Conservation (phyloP, 2,797 vertebrate species). For the Takifugu ocellatus region DNA sequence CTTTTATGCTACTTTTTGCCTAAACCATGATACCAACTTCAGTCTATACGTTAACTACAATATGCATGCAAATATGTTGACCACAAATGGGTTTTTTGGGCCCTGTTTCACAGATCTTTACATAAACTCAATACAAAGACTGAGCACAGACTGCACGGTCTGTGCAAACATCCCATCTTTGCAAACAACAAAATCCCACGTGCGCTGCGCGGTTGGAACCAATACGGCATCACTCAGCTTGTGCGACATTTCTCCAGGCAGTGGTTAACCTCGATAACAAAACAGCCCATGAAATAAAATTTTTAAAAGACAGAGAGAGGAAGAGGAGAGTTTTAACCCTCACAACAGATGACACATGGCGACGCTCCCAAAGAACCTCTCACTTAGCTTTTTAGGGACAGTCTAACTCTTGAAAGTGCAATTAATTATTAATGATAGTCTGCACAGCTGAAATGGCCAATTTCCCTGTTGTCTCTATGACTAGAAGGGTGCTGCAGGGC, state of each 20-base stretch:
- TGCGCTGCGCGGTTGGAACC: no score
- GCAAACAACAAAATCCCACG: no score
- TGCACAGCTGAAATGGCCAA: constrained; percentile 70
- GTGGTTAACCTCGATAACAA: constrained; percentile 4
- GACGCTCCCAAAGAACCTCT: constrained; percentile 33
- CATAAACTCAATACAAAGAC: no score
- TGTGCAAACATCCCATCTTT: no score
- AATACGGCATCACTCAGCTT: no score
- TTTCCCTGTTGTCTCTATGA: constrained; percentile 75
- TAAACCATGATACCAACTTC: no score
- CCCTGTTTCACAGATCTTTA: no score
- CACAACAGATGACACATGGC: constrained; percentile 38
- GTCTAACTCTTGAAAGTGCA: constrained; percentile 67
- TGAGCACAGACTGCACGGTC: no score
- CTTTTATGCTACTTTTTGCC: no score
- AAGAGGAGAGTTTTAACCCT: constrained; percentile 22
- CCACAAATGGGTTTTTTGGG: no score
- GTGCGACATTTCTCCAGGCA: constrained; percentile 29
- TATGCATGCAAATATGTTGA: no score
- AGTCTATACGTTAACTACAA: no score
- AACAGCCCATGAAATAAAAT: constrained; percentile 16
- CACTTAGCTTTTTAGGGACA: constrained; percentile 62
- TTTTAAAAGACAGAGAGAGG: constrained; percentile 1
- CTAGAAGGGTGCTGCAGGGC: constrained; percentile 74
- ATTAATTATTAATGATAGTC: constrained; percentile 76